phyloP scores from a whole-genome alignment of 2,888 invertebrate genomes.

The Hemithea aestivaria region DNA sequence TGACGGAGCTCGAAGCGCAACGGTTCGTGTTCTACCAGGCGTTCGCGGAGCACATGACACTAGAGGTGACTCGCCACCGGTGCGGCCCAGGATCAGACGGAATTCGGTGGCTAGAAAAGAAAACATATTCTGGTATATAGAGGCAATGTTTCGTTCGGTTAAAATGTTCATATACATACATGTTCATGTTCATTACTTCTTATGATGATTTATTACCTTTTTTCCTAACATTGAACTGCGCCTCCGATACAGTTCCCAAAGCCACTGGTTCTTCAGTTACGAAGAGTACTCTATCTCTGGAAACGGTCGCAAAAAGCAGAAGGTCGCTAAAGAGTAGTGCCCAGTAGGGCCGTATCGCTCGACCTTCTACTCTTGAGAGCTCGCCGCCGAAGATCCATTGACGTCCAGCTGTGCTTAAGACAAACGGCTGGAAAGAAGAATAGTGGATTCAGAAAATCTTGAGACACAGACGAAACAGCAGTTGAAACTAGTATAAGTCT shows the following conservation, averaged over 20 bases:
- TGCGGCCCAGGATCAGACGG: slow-evolving; percentile 85
- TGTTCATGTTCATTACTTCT: too few species aligned
- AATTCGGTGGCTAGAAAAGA: slow-evolving; percentile 87
- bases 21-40: slow-evolving; percentile 83
- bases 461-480: neutral
- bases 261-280: slow-evolving; percentile 93
- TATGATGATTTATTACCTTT: slow-evolving; percentile 75
- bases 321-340: slow-evolving; percentile 91
- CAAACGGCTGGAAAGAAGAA: slow-evolving; percentile 82
- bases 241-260: slow-evolving; percentile 87
- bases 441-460: too few species aligned
- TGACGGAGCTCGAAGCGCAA: slow-evolving; percentile 88
- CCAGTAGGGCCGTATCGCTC: slow-evolving; percentile 91
- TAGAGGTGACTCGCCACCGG: slow-evolving; percentile 85
- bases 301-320: slow-evolving; percentile 91
- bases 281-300: slow-evolving; percentile 90
- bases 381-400: slow-evolving; percentile 96
- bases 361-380: slow-evolving; percentile 88
- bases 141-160: too few species aligned
- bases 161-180: too few species aligned
- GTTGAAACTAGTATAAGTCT: slow-evolving; percentile 12
- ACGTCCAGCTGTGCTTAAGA: slow-evolving; percentile 88
- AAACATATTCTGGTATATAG: neutral
- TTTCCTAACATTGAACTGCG: slow-evolving; percentile 91
- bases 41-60: slow-evolving; percentile 87